Percentiles rank a stretch among this genome's conserved stretches.
phyloP scores from a whole-genome alignment of 2,888 invertebrate species.

The Pristionchus japonicus region DNA sequence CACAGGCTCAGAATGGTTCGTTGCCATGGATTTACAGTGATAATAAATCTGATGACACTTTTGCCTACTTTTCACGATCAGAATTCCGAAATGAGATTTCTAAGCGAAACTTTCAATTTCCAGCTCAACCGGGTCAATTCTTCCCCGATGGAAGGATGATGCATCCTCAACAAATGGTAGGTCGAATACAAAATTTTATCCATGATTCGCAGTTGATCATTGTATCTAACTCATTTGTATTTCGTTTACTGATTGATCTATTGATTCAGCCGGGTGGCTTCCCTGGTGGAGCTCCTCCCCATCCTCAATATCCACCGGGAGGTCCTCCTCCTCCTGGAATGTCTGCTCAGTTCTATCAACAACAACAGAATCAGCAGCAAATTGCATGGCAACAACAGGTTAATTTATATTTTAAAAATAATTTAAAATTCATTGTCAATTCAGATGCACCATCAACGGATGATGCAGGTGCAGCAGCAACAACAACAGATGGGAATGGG shows the following conservation, averaged over 20 bases:
- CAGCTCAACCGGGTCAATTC: constrained; percentile 14
- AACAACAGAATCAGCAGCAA: not conserved
- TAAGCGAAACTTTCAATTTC: too few species aligned
- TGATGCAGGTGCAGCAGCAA: constrained; percentile 37
- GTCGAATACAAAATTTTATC: too few species aligned
- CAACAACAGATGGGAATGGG: not conserved
- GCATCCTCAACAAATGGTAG: constrained; percentile 26
- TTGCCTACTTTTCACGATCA: too few species aligned
- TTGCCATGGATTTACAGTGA: too few species aligned
- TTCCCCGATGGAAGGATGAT: constrained; percentile 22
- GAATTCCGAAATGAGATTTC: too few species aligned
- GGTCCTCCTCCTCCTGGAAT: not conserved
- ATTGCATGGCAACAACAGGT: not conserved
- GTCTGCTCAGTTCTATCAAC: constrained; percentile 10
- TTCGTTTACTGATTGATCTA: not conserved
- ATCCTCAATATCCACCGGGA: not conserved
- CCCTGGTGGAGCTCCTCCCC: constrained; percentile 4
- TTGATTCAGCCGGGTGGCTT: not conserved
- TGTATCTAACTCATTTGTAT: not conserved
- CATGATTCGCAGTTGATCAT: too few species aligned
- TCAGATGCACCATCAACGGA: constrained; percentile 23
- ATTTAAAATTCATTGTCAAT: not conserved
- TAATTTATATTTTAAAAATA: not conserved
- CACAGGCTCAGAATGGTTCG: not conserved
- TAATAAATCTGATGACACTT: too few species aligned